A percentile compares a stretch with the other conserved stretches of the same genome.
phyloP scores from a whole-genome alignment of 2,888 invertebrate genomes.

The Prenolepis imparis region DNA sequence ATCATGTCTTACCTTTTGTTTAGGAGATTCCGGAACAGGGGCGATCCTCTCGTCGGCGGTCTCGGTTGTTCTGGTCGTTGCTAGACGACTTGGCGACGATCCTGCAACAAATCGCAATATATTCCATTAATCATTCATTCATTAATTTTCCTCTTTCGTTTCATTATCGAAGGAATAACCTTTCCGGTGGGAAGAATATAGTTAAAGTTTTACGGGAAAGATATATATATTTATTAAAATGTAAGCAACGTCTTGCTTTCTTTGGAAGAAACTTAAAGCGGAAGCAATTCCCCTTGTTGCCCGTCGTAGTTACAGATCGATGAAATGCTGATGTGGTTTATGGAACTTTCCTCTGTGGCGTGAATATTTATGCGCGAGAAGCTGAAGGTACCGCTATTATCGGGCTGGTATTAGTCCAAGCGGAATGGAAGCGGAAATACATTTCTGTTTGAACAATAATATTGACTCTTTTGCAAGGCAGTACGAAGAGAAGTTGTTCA shows the following conservation, averaged over 20 bases:
- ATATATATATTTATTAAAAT: neutral
- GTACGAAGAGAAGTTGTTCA: conserved; percentile 12
- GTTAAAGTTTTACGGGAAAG: neutral
- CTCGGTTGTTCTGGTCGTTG: conserved; percentile 86
- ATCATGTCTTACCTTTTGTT: conserved; percentile 86
- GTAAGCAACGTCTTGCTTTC: neutral
- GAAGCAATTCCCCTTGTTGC: neutral
- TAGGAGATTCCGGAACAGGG: conserved; percentile 86
- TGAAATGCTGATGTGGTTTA: neutral
- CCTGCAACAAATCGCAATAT: conserved; percentile 84
- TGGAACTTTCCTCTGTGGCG: conserved; percentile 21
- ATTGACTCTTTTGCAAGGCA: conserved; percentile 41
- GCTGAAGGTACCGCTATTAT: conserved; percentile 32
- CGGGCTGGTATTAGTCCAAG: conserved; percentile 3
- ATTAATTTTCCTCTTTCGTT: neutral
- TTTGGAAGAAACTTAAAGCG: conserved; percentile 1
- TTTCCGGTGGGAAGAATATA: neutral
- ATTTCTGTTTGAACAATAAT: conserved; percentile 41
- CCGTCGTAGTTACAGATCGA: conserved; percentile 1
- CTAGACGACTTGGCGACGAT: conserved; percentile 86
- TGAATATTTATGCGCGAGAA: conserved; percentile 41
- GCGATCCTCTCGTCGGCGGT: conserved; percentile 83
- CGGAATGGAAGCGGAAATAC: conserved; percentile 14
- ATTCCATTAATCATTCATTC: neutral
- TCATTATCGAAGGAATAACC: neutral